Conservation (phyloP, 1,140 invertebrate species). For the Megalonaias nervosa region DNA sequence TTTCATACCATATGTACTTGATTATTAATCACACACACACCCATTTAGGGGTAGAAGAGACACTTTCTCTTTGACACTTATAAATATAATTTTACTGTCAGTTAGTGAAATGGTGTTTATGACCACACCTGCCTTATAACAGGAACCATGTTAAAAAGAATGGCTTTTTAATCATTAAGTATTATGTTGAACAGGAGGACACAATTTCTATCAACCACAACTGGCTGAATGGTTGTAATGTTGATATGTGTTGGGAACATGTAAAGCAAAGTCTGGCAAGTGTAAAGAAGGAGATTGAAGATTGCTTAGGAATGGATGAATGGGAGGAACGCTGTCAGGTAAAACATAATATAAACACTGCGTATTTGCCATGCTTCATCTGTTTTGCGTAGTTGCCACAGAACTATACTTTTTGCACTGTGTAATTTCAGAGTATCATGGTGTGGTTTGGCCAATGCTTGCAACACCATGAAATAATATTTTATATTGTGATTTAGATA, state of each 20-base stretch:
- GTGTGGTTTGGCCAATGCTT: too few relatives aligned
- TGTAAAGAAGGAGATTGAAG: conserved; percentile 84
- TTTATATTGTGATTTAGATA: too few relatives aligned
- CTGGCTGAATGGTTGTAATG: conserved; percentile 95
- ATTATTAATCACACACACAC: too few relatives aligned
- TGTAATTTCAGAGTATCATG: background rate
- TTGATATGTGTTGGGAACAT: conserved; percentile 81
- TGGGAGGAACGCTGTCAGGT: conserved; percentile 69
- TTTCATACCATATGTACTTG: too few relatives aligned
- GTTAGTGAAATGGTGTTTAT: too few relatives aligned
- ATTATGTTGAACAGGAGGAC: conserved; percentile 77
- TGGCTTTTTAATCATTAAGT: background rate
- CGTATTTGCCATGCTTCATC: background rate
- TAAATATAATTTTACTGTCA: too few relatives aligned
- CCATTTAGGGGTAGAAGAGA: too few relatives aligned
- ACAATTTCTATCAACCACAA: conserved; percentile 99
- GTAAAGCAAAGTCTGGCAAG: conserved; percentile 78
- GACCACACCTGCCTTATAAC: too few relatives aligned
- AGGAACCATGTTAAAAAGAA: too few relatives aligned
- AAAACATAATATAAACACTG: background rate
- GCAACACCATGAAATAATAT: too few relatives aligned
- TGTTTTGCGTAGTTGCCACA: background rate
- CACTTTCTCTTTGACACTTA: too few relatives aligned
- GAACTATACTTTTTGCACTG: background rate
- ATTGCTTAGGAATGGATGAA: conserved; percentile 63